phyloP scores from a whole-genome alignment of 2,113 vertebrate genomes.

The Sardina pilchardus region DNA sequence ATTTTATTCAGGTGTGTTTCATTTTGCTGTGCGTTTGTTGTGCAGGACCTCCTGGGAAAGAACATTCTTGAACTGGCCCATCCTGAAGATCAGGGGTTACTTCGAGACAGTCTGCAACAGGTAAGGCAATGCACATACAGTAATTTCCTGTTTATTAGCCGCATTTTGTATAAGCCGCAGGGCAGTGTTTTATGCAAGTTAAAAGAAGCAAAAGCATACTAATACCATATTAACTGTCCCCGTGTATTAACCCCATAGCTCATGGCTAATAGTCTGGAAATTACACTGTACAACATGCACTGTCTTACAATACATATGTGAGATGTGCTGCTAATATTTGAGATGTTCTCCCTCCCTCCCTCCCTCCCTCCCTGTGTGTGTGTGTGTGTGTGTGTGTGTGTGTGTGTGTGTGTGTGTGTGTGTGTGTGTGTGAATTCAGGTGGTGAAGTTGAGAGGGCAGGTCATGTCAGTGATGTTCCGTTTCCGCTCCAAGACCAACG shows the following conservation, averaged over 20 bases:
- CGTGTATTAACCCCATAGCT: no score
- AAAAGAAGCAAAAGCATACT: no score
- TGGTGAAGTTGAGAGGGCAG: slow-evolving; percentile 95
- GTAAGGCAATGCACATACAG: no score
- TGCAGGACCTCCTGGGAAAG: slow-evolving; percentile 92
- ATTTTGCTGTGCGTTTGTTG: slow-evolving; percentile 11
- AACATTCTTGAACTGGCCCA: slow-evolving; percentile 92
- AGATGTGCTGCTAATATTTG: background rate
- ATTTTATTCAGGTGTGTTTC: no score
- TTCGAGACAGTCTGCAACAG: slow-evolving; percentile 97
- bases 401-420: no score
- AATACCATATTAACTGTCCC: no score
- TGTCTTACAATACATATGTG: background rate
- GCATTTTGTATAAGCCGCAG: no score
- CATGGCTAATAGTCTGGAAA: no score
- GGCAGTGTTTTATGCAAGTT: no score
- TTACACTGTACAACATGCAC: background rate
- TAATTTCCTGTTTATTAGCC: no score
- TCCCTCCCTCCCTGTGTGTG: no score
- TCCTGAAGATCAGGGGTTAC: slow-evolving; percentile 89
- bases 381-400: no score
- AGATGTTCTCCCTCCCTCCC: background rate
- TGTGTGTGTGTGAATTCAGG: slow-evolving; percentile 72
- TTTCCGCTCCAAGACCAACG: slow-evolving; percentile 87
- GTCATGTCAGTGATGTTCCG: slow-evolving; percentile 98